These are phyloP conservation scores for Gallinago paraguaiae DNA, from an alignment of 2,113 vertebrate species.

Conservation along the genomic window DNA sequence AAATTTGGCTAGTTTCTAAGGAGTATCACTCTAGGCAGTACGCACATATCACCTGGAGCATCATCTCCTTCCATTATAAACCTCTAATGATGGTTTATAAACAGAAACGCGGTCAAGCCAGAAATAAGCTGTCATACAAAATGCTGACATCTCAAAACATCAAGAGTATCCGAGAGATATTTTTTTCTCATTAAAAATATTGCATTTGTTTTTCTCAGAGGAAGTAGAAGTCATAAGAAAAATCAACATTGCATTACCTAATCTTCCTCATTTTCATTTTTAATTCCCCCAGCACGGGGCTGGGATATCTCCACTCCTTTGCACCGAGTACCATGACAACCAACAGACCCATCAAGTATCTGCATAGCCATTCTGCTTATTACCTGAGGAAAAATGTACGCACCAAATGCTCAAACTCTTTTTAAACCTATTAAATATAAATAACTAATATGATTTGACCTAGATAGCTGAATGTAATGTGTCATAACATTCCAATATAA, in stretches of 20 bases:
- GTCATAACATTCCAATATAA: not conserved
- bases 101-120: not conserved
- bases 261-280: slow-evolving; percentile 45
- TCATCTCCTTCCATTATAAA: not conserved
- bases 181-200: slow-evolving; percentile 20
- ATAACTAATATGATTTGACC: slow-evolving; percentile 53
- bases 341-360: not conserved
- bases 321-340: not conserved
- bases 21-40: not conserved
- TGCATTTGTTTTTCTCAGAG: slow-evolving; percentile 16
- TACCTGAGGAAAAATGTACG: slow-evolving; percentile 37
- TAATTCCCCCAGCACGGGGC: not conserved
- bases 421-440: slow-evolving; percentile 55
- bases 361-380: slow-evolving; percentile 17
- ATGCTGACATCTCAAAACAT: slow-evolving; percentile 15
- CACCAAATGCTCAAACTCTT: not conserved
- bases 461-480: slow-evolving; percentile 40
- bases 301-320: not conserved
- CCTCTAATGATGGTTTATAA: slow-evolving; percentile 21
- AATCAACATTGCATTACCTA: not conserved
- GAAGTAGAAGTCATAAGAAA: slow-evolving; percentile 9
- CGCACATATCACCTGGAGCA: not conserved
- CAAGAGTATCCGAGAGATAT: not conserved
- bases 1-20: not conserved
- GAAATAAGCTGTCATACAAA: slow-evolving; percentile 22